A percentile compares a stretch with the other conserved stretches of the same genome.
phyloP scores from a whole-genome alignment of 2,888 invertebrate genomes.

The Drosophila testacea region DNA sequence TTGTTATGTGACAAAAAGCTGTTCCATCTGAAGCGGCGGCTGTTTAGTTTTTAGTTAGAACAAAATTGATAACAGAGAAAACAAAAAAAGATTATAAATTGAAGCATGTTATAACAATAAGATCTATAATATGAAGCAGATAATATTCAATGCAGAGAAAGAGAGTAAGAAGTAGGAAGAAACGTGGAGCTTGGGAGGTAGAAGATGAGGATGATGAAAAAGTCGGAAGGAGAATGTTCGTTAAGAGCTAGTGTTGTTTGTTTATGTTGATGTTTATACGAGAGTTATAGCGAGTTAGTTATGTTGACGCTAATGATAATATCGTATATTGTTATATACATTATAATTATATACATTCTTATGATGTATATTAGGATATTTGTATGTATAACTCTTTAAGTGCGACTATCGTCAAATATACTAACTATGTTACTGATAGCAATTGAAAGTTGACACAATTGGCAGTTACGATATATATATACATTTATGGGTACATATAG shows the following conservation, averaged over 20 bases:
- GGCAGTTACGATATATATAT: conserved; percentile 22
- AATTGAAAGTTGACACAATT: conserved; percentile 49
- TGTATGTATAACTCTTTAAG: conserved; percentile 32
- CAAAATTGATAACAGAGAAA: conserved; percentile 62
- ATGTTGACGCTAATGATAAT: conserved; percentile 73
- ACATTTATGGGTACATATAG: neutral
- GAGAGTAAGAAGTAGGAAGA: neutral
- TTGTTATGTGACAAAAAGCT: conserved; percentile 15
- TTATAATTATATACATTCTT: conserved; percentile 31
- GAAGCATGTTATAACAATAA: conserved; percentile 38
- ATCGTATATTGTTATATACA: conserved; percentile 46
- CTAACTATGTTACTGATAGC: conserved; percentile 41
- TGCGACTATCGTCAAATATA: conserved; percentile 52
- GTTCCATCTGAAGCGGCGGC: conserved; percentile 50
- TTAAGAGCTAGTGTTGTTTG: conserved; percentile 76
- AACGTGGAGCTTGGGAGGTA: neutral
- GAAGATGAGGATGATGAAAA: neutral
- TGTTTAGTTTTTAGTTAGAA: conserved; percentile 79
- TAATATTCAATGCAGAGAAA: conserved; percentile 4
- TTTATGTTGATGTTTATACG: conserved; percentile 77
- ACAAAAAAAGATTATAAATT: conserved; percentile 3
- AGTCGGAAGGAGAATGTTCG: conserved; percentile 47
- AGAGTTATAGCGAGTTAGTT: conserved; percentile 77
- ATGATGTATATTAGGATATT: conserved; percentile 22
- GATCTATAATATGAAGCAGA: conserved; percentile 32